These are phyloP conservation scores for Lochmaea capreae DNA, from an alignment of 2,888 invertebrate genomes.

Conservation along the genomic window DNA sequence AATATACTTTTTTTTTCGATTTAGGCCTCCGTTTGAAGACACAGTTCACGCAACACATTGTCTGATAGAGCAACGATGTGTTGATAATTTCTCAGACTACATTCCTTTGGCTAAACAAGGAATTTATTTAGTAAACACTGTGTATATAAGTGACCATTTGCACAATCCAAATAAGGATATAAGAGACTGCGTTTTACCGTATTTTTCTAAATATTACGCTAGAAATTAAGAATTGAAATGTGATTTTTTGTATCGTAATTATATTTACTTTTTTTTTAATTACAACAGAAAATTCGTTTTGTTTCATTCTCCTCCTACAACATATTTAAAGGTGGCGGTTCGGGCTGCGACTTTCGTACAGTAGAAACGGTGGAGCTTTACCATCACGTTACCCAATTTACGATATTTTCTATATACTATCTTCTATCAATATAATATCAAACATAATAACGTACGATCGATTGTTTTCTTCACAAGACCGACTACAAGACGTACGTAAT, in stretches of 20 bases:
- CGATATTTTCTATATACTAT: too few relatives aligned
- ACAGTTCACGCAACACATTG: constrained; percentile 75
- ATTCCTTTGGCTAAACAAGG: constrained; percentile 61
- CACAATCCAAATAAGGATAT: constrained; percentile 55
- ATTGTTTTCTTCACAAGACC: too few relatives aligned
- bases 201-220: constrained; percentile 54
- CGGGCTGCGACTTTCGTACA: too few relatives aligned
- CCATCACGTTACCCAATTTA: too few relatives aligned
- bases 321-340: too few relatives aligned
- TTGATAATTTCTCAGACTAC: constrained; percentile 55
- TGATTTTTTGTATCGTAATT: not conserved
- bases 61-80: constrained; percentile 72
- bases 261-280: constrained; percentile 9
- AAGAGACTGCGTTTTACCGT: constrained; percentile 57
- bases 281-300: too few relatives aligned
- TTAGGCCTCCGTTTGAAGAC: constrained; percentile 71
- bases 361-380: too few relatives aligned
- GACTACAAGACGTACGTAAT: too few relatives aligned
- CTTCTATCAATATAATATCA: too few relatives aligned
- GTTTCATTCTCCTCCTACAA: too few relatives aligned
- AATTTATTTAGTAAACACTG: constrained; percentile 59
- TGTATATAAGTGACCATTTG: constrained; percentile 60
- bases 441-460: too few relatives aligned
- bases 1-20: constrained; percentile 21
- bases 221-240: constrained; percentile 30